Evolutionary conservation across 2,888 invertebrate genomes (phyloP).

Genomic region (Ectropis crepuscularia): DNA sequence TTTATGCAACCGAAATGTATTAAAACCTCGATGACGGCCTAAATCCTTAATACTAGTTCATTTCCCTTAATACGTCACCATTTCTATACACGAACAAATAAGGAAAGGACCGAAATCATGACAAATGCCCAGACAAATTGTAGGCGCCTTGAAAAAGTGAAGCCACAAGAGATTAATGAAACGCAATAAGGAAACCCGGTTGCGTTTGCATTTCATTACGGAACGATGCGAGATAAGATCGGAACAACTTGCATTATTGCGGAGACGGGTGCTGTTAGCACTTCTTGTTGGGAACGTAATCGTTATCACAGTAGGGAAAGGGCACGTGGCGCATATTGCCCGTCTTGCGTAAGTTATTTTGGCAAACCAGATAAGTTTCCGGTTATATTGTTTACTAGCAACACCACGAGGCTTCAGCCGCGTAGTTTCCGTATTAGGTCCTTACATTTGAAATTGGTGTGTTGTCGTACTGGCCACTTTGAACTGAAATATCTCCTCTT

Average conservation of each 20-base stretch:
- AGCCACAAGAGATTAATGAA: slow-evolving; percentile 73
- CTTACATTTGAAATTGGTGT: too few relatives aligned
- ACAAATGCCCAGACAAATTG: slow-evolving; percentile 70
- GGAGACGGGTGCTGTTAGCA: slow-evolving; percentile 18
- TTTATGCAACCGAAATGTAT: neutral
- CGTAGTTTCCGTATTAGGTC: too few relatives aligned
- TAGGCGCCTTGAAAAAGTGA: slow-evolving; percentile 70
- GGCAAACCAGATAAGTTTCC: neutral
- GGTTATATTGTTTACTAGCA: neutral
- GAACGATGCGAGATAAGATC: slow-evolving; percentile 39
- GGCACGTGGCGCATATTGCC: slow-evolving; percentile 3
- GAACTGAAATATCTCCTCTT: too few relatives aligned
- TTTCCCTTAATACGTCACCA: slow-evolving; percentile 39
- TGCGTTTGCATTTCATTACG: slow-evolving; percentile 75
- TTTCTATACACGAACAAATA: slow-evolving; percentile 49
- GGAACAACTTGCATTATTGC: slow-evolving; percentile 36
- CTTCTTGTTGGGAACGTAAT: slow-evolving; percentile 19
- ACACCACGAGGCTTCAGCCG: too few relatives aligned
- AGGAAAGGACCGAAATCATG: slow-evolving; percentile 63
- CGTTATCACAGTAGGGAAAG: slow-evolving; percentile 5
- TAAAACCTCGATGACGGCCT: neutral
- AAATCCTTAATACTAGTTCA: slow-evolving; percentile 10
- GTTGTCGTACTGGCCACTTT: too few relatives aligned
- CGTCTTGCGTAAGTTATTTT: neutral
- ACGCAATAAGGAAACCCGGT: slow-evolving; percentile 59